Evolutionary conservation across 2,113 vertebrate species (phyloP), one percentile per base, ranked within the genome.

Genomic region (Megalops atlanticus): DNA sequence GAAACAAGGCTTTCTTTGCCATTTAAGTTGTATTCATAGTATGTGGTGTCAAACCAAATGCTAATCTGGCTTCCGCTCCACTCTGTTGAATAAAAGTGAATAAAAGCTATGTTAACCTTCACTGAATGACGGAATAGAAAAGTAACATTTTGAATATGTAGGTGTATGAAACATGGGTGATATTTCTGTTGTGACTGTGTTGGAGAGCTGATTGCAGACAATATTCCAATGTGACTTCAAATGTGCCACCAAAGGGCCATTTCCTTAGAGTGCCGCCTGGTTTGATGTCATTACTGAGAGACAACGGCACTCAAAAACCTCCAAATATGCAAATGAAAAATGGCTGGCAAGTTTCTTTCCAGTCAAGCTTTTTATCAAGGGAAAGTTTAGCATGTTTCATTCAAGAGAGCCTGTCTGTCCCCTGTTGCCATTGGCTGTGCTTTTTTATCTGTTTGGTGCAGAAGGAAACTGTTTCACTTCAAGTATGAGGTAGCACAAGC

Each of bases 171-270:
- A 31, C n/a, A n/a, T 21, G 8, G 43, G 31, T 58, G 24, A 14
- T n/a, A 16, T 77, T 21, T 82, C 83, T 81, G 87, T 86, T 87
- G 85, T 87, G 88, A 87, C 81, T 83, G 84, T 6, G 79, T 82
- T 33, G 73, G 33, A 74, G 71, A 43, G 0, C 45, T 74, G 33
- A 73, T 18, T n/a, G 52, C 73, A 68, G 39, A 43, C 64, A 15
- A 49, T 71, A 36, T 73, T 24, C 16, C 41, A 71, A 41, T n/a
- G 54, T 69, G 54, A 45, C 52, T 71, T 77, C 41, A 43, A 73
- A 41, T 31, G 15, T 43, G 7, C 35, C 39, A n/a, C 45, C n/a
- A 72, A 68, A 73, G 79, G 45, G 33, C 64, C 27, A 72, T 39
- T 69, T 72, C 47, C 74, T 52, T 27, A 24, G 38, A 80, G 70